These are phyloP conservation scores for Apostichopus leukothele DNA, from an alignment of 53 echinoderm and acorn worm species.

Conservation along the genomic window DNA sequence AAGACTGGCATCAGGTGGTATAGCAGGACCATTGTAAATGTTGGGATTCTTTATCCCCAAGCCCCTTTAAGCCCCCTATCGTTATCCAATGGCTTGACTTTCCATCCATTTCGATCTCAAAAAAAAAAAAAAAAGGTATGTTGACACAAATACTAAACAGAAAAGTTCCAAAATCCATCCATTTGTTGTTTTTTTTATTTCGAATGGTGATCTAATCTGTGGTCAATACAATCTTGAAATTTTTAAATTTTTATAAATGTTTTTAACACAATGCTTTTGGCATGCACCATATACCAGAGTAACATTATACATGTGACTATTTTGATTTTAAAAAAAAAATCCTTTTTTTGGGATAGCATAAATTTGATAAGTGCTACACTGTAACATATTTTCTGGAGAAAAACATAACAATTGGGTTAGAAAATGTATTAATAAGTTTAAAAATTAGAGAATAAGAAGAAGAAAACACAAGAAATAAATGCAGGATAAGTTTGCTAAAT, in stretches of 20 bases:
- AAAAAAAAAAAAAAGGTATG: no score
- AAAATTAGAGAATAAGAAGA: background rate
- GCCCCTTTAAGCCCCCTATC: no score
- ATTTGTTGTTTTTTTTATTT: background rate
- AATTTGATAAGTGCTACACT: background rate
- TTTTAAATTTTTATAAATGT: background rate
- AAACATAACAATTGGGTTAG: background rate
- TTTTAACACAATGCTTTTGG: background rate
- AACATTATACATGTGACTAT: background rate
- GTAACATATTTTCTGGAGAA: background rate
- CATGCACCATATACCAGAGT: background rate
- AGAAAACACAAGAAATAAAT: background rate
- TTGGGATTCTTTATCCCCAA: no score
- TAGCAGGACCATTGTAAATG: no score
- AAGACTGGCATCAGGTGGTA: no score
- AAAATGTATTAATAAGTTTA: background rate
- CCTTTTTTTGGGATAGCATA: background rate
- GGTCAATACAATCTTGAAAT: background rate
- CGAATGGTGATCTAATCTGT: background rate
- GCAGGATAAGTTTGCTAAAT: conserved; percentile 21
- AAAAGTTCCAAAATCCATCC: background rate
- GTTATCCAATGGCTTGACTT: no score
- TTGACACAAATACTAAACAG: no score
- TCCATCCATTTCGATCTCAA: no score
- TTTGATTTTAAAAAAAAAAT: background rate